phyloP scores from a whole-genome alignment of 2,888 invertebrate species.

The Polydesmus complanatus region DNA sequence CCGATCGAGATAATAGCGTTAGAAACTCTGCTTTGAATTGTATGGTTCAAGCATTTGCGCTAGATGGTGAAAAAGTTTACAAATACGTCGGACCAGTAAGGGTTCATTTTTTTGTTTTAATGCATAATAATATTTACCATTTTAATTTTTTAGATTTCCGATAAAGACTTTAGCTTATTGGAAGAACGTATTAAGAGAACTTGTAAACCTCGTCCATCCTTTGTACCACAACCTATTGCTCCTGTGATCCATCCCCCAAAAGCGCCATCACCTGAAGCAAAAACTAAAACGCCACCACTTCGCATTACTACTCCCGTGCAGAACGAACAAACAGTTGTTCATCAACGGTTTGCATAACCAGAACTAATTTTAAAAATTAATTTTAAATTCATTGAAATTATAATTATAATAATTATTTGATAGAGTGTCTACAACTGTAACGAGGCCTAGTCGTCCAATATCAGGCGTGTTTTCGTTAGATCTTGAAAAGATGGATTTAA shows the following conservation, averaged over 20 bases:
- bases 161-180: constrained; percentile 84
- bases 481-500: constrained; percentile 24
- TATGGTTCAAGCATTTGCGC: constrained; percentile 73
- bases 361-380: background rate
- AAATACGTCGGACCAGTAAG: constrained; percentile 77
- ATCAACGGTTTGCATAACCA: background rate
- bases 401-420: background rate
- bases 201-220: constrained; percentile 40
- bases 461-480: constrained; percentile 67
- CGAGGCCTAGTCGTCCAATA: constrained; percentile 30
- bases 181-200: constrained; percentile 93
- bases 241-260: constrained; percentile 26
- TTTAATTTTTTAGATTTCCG: constrained; percentile 50
- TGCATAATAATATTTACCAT: background rate
- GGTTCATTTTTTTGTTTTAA: constrained; percentile 1
- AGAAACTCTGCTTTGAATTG: constrained; percentile 91
- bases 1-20: constrained; percentile 89
- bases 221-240: constrained; percentile 7
- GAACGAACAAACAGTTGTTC: background rate
- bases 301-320: background rate
- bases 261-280: constrained; percentile 36
- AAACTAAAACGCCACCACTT: constrained; percentile 29
- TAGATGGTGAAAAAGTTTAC: constrained; percentile 79
- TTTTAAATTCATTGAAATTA: background rate
- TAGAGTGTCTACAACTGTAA: background rate